These are phyloP conservation scores for Cisticola juncidis DNA, from an alignment of 2,113 vertebrate species.

Conservation along the genomic window DNA sequence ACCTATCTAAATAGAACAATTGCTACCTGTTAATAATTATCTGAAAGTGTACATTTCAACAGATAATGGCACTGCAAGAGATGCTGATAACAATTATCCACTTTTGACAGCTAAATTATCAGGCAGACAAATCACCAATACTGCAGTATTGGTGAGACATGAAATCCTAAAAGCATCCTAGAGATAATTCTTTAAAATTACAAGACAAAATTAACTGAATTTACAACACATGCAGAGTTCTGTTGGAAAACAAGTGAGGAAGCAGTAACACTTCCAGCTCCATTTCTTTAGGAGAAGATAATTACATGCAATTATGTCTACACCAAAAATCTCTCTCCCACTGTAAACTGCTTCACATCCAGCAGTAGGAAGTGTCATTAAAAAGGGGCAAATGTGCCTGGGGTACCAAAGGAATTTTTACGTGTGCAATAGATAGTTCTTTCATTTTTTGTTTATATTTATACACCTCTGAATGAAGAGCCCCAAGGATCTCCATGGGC, in stretches of 20 bases:
- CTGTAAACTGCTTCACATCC: neutral
- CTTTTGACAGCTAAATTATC: neutral
- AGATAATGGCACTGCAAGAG: neutral
- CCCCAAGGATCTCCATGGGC: neutral
- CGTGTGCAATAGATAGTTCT: accelerated
- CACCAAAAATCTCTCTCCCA: neutral
- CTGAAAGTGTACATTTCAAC: neutral
- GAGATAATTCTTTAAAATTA: neutral
- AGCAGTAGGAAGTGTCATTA: neutral
- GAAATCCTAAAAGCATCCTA: neutral
- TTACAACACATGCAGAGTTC: neutral
- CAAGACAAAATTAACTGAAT: neutral
- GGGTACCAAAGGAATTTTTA: neutral
- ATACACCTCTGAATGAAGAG: neutral
- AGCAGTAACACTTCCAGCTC: neutral
- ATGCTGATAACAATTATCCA: neutral
- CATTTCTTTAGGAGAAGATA: neutral
- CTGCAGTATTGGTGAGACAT: neutral
- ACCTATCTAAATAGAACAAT: neutral
- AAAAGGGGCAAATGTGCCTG: neutral
- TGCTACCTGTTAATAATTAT: neutral
- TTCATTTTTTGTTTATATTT: neutral
- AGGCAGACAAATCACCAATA: neutral
- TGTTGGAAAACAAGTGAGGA: neutral
- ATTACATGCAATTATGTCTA: neutral